These are phyloP conservation scores for Plebejus anna DNA, from an alignment of 2,888 invertebrate species.

Conservation along the genomic window DNA sequence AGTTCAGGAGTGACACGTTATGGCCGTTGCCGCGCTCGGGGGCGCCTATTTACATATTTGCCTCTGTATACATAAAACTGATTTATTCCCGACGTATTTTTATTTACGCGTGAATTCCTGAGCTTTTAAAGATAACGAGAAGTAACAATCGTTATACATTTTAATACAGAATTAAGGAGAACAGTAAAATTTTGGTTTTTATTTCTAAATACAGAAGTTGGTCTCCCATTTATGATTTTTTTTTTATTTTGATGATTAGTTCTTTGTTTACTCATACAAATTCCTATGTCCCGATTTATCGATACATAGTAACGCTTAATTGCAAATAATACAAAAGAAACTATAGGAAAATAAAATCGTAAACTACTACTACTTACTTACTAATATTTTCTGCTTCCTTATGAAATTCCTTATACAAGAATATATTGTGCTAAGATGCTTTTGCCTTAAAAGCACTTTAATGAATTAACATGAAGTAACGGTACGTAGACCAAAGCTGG, in stretches of 20 bases:
- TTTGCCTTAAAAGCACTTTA: background rate
- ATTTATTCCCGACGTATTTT: constrained; percentile 24
- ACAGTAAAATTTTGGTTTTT: background rate
- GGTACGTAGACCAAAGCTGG: too few species aligned
- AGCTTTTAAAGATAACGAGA: constrained; percentile 13
- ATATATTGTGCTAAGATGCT: background rate
- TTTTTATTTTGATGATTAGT: too few species aligned
- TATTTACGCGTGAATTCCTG: constrained; percentile 5
- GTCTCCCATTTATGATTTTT: background rate
- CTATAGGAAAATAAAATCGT: too few species aligned
- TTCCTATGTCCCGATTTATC: too few species aligned
- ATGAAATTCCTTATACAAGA: background rate
- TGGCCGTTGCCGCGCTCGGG: background rate
- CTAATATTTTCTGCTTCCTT: background rate
- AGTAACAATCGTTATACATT: constrained; percentile 9
- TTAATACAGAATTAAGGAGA: background rate
- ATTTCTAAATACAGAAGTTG: background rate
- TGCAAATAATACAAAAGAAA: too few species aligned
- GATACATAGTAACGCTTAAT: too few species aligned
- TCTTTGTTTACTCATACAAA: too few species aligned
- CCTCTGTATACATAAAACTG: constrained; percentile 20
- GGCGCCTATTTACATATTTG: constrained; percentile 17
- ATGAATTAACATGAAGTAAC: background rate
- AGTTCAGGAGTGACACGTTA: background rate
- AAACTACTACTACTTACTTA: too few species aligned